Base-by-base conservation (phyloP, 2,888 invertebrate species). In the Polyommatus iphigenia region DNA sequence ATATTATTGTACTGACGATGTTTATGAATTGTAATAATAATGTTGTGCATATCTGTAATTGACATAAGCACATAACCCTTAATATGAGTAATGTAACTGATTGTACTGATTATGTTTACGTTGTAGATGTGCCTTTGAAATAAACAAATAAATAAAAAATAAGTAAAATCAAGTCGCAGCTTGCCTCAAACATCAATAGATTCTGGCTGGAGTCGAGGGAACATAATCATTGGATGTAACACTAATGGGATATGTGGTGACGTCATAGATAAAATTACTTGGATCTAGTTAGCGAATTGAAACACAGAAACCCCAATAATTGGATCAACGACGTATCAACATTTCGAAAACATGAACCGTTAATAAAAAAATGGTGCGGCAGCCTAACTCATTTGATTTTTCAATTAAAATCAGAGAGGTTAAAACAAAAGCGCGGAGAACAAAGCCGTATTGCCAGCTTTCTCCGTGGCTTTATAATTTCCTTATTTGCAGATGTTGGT, bases 401-500 rank as follows among this genome's bases (percentile, higher is more conserved):
- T 88, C 87, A 89, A 90, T 90, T 89, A 89, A 88, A 89, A 88
- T 86, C 81, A 86, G 86, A 84, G 85, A 87, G 86, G 85, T 87
- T 85, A 86, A 87, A 89, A 91, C 88, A 90, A 89, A 90, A 89
- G 89, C 88, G 86, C 84, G 84, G 86, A 82, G 83, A 87, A 90
- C 91, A 91, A 91, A 89, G 85, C 85, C 82, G 87, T 87, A 88
- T 88, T 85, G 85, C 85, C 84, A 83, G 84, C 87, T 87, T 89
- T 88, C 86, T 85, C 87, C 82, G 87, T 84, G 89, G 88, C 88
- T 90, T 88, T 87, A 89, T 90, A 89, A 91, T 90, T 91, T 91
- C 89, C 89, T 90, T 90, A 90, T 91, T 91, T 90, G 88, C 89
- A 89, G 87, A 89, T 88, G 90, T 87, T 85, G 86, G 86, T 85